Percentiles rank a stretch among this genome's conserved stretches.
Evolutionary conservation across 2,113 vertebrate genomes (phyloP).

Genomic region (Pelecanoides urinatrix): DNA sequence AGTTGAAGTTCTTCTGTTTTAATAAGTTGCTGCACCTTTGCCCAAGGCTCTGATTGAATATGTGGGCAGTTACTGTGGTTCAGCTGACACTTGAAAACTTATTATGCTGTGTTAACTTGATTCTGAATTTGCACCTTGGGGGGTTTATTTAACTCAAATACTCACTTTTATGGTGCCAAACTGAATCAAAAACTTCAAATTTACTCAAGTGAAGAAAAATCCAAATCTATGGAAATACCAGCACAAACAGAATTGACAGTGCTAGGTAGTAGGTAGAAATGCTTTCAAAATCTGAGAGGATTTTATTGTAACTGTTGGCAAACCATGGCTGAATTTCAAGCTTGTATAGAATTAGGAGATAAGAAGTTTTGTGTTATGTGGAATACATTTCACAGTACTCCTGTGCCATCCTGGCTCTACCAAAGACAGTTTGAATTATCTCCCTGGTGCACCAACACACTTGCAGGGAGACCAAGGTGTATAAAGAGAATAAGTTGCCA

Average conservation of each 20-base stretch:
- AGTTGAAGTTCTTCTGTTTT: constrained; percentile 8
- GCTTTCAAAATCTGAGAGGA: not conserved
- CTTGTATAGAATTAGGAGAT: not conserved
- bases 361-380: not conserved
- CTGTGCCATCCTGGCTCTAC: not conserved
- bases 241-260: not conserved
- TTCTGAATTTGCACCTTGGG: not conserved
- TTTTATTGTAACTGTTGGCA: not conserved
- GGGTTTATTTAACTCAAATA: not conserved
- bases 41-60: constrained; percentile 12
- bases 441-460: not conserved
- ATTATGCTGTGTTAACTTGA: not conserved
- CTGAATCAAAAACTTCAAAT: not conserved
- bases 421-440: not conserved
- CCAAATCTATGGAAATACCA: not conserved
- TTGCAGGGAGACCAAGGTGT: not conserved
- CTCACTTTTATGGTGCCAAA: not conserved
- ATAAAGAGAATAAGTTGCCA: not conserved
- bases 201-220: not conserved
- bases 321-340: not conserved
- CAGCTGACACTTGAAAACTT: not conserved
- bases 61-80: constrained; percentile 20
- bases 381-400: not conserved
- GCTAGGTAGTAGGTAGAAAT: not conserved
- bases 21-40: not conserved